Base-by-base conservation (phyloP, 2,888 invertebrate species). In the Xiphydria camelus region DNA sequence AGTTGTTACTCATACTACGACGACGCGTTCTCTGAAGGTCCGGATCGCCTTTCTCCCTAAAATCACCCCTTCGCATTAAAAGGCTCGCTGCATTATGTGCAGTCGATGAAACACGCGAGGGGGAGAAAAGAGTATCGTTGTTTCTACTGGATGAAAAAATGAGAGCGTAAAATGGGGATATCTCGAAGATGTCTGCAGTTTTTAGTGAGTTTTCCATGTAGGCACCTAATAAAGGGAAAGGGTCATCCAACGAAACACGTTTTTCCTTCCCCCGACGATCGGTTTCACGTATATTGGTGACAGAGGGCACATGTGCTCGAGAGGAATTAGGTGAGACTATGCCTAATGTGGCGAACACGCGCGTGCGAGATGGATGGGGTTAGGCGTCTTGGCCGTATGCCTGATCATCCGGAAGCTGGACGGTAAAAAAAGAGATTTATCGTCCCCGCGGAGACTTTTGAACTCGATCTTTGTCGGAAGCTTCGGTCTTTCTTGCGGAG, bases 41-140 rank as follows among this genome's bases (percentile, higher is more conserved):
- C 54, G 46, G 47, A 52, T 56, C 54, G 49, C 47, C 54, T 54
- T 53, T 51, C 45, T 47, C 40, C 34, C 23, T n/a, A n/a, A 45
- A 40, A 49, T 47, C 51, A 50, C 52, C 57, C 48, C 44, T 49
- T 54, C 46, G n/a, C n/a, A n/a, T n/a, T n/a, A n/a, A n/a, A n/a
- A n/a, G n/a, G n/a, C n/a, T n/a, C n/a, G n/a, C n/a, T n/a, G n/a
- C n/a, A n/a, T n/a, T n/a, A n/a, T n/a, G n/a, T n/a, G n/a, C n/a
- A n/a, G n/a, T n/a, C n/a, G n/a, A n/a, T n/a, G n/a, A n/a, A n/a
- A n/a, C n/a, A n/a, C n/a, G n/a, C n/a, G n/a, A n/a, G n/a, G n/a
- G n/a, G n/a, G n/a, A n/a, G n/a, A n/a, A n/a, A n/a, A n/a, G n/a
- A n/a, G n/a, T n/a, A n/a, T n/a, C n/a, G n/a, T n/a, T n/a, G n/a